A percentile compares a stretch with the other conserved stretches of the same genome.
Evolutionary conservation across 1,140 invertebrate species (phyloP).

Genomic region (Pseudomyrmex gracilis): DNA sequence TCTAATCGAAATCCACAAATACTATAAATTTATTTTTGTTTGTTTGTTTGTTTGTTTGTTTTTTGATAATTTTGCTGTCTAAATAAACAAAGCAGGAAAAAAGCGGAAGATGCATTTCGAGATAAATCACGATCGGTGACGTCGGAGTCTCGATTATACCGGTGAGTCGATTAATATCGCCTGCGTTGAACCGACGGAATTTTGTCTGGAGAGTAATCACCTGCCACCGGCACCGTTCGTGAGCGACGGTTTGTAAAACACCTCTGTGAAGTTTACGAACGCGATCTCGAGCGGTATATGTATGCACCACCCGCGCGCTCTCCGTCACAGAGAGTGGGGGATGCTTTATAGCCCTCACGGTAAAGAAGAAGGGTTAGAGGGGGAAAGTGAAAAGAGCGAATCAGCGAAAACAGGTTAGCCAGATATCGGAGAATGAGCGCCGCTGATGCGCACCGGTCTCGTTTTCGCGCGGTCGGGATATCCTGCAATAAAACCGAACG

Average conservation of each 20-base stretch:
- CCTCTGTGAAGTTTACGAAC: conserved; percentile 55
- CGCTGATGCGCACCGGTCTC: conserved; percentile 48
- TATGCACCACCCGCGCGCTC: background rate
- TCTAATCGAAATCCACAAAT: background rate
- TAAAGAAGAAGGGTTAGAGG: background rate
- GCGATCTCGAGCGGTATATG: conserved; percentile 38
- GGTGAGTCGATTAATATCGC: conserved; percentile 48
- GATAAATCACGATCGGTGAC: conserved; percentile 45
- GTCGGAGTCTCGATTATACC: conserved; percentile 47
- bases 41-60: background rate
- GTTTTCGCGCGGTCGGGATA: conserved; percentile 67
- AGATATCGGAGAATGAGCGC: conserved; percentile 71
- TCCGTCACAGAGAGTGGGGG: background rate
- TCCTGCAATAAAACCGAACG: conserved; percentile 77
- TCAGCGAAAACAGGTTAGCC: conserved; percentile 25
- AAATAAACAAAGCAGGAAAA: background rate
- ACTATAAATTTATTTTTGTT: background rate
- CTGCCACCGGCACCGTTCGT: conserved; percentile 17
- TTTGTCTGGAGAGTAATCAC: conserved; percentile 52
- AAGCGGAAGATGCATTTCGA: background rate
- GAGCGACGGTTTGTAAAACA: conserved; percentile 56
- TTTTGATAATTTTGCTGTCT: background rate
- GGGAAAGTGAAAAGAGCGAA: conserved; percentile 31
- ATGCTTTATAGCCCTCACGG: conserved; percentile 41
- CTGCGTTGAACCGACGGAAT: conserved; percentile 55